Base-by-base conservation (phyloP, 2,113 vertebrate species). In the Pseudopipra pipra region DNA sequence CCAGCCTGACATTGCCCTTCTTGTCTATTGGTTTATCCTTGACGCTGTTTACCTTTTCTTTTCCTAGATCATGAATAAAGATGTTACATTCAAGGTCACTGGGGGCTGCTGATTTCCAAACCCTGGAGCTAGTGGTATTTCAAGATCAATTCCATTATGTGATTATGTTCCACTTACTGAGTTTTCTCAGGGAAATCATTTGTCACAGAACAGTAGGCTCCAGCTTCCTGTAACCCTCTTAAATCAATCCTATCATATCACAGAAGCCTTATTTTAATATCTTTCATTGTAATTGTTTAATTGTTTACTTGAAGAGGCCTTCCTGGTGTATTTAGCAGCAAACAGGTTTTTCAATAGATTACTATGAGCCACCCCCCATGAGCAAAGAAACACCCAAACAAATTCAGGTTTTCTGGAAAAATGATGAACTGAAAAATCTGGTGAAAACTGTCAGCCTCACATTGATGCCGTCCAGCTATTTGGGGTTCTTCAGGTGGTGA, bases 111-210 rank as follows among this genome's bases (percentile, higher is more conserved):
- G 71, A 87, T 89, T 87, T 89, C 47, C 79, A 88, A 59, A 66
- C 59, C 31, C 63, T 61, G 27, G 59, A 93, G 74, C 74, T 46
- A 51, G 86, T 68, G 61, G 61, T 91, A 46, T 91, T 95, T 89
- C 87, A 91, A 92, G 89, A 91, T 71, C 85, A 72, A 91, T 93
- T 94, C 79, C 55, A 78, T 96, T 89, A 90, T 80, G 35, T 87
- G 78, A 95, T 97, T 96, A 93, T 83, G 71, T 85, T 91, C 87
- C 52, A 52, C 78, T 95, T 95, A 91, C 59, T 54, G 68, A 33
- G 19, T 91, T 95, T 90, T 90, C 89, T 92, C 63, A 73, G 67
- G 66, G 46, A 84, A 85, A 71, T 85, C 0, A 61, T 89, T 91
- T 94, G 63, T 78, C 74, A 91, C 35, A 82, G 85, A 94, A 66